A percentile compares a stretch with the other conserved stretches of the same genome.
Conservation (phyloP, 2,888 invertebrate species). For the Phrixothrix hirtus region DNA sequence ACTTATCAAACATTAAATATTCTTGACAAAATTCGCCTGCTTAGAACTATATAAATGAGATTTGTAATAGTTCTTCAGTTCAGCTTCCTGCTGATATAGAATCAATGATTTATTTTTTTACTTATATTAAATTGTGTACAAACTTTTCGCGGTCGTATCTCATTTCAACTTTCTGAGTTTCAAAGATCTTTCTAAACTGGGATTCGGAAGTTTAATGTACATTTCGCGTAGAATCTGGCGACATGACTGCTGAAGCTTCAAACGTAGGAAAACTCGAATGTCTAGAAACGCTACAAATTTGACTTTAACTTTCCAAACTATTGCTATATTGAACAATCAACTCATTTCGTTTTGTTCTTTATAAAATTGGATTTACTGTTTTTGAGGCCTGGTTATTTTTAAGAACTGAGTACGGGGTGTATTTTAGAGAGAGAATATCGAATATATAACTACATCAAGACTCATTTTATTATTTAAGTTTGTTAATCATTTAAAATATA, state of each 20-base stretch:
- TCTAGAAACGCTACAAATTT: constrained; percentile 29
- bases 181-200: constrained; percentile 28
- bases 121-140: constrained; percentile 25
- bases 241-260: constrained; percentile 30
- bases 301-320: constrained; percentile 21
- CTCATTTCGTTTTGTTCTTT: constrained; percentile 2
- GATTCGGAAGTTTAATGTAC: constrained; percentile 30
- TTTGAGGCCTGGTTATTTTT: not conserved
- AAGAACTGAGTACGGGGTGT: no score
- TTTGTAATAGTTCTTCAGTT: constrained; percentile 12
- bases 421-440: no score
- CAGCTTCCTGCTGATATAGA: constrained; percentile 15
- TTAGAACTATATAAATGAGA: constrained; percentile 13
- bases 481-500: no score
- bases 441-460: no score
- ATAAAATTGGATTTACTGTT: not conserved
- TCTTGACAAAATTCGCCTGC: constrained; percentile 11
- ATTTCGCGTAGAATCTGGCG: constrained; percentile 31
- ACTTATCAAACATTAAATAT: not conserved
- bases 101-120: constrained; percentile 27
- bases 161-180: constrained; percentile 23
- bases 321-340: constrained; percentile 15
- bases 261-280: constrained; percentile 23
- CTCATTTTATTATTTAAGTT: no score
- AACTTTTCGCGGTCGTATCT: constrained; percentile 30